Percentiles rank a stretch among this genome's conserved stretches.
Conservation (phyloP, 2,113 vertebrate genomes). For the Peromyscus polionotus region DNA sequence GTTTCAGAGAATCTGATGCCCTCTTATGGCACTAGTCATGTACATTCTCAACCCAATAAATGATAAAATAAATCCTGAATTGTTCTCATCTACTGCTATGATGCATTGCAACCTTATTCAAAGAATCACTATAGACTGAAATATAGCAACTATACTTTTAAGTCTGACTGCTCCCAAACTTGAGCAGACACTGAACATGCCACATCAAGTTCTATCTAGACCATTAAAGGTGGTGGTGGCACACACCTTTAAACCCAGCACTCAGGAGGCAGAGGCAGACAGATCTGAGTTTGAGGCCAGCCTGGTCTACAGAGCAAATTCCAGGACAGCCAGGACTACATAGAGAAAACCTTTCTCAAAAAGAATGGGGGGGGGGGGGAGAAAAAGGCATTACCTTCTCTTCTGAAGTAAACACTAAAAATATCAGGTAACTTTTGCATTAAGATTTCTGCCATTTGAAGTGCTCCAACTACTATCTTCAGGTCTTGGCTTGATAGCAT, state of each 20-base stretch:
- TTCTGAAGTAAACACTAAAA: slow-evolving; percentile 99
- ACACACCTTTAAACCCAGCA: not conserved
- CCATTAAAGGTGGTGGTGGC: not conserved
- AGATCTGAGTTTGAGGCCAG: not conserved
- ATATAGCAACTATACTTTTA: not conserved
- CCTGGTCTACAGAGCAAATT: not conserved
- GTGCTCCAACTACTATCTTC: slow-evolving; percentile 99
- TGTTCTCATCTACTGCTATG: not conserved
- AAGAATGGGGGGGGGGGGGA: too few species aligned
- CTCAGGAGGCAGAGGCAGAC: not conserved
- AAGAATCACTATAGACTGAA: not conserved
- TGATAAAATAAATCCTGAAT: not conserved
- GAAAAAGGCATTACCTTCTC: slow-evolving; percentile 93
- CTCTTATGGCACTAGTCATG: not conserved
- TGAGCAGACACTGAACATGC: not conserved
- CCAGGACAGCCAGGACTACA: not conserved
- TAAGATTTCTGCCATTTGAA: slow-evolving; percentile 99
- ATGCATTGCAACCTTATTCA: slow-evolving; percentile 1
- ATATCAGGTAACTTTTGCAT: slow-evolving; percentile 99
- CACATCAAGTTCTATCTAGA: not conserved
- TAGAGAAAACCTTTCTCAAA: not conserved
- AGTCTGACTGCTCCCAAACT: not conserved
- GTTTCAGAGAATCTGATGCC: not conserved
- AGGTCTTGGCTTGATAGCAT: slow-evolving; percentile 99
- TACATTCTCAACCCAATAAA: not conserved